phyloP scores from a whole-genome alignment of 2,888 invertebrate species.

The Euproctis similis region DNA sequence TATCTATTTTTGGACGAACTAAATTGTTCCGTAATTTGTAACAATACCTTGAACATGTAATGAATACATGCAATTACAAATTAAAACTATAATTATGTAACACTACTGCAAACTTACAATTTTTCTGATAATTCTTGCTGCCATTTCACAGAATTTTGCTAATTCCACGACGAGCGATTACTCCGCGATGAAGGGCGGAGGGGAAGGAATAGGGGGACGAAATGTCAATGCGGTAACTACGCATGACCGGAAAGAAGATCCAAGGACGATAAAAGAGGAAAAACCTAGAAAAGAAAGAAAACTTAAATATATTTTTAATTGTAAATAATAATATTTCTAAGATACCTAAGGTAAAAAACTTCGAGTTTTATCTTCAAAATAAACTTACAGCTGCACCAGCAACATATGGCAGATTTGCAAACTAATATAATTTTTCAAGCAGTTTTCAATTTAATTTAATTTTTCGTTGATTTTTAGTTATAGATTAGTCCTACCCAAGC shows the following conservation, averaged over 20 bases:
- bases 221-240: slow-evolving; percentile 50
- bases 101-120: slow-evolving; percentile 67
- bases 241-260: slow-evolving; percentile 67
- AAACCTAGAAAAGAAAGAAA: no score
- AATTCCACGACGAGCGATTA: slow-evolving; percentile 50
- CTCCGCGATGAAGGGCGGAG: slow-evolving; percentile 54
- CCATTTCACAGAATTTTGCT: slow-evolving; percentile 66
- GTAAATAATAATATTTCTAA: no score
- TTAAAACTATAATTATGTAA: slow-evolving; percentile 34
- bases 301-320: no score
- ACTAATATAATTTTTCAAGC: no score
- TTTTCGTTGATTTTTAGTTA: no score
- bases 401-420: no score
- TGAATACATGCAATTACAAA: slow-evolving; percentile 46
- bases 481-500: no score
- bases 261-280: slow-evolving; percentile 25
- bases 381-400: no score
- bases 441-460: no score
- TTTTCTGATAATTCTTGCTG: slow-evolving; percentile 73
- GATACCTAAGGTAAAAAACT: no score
- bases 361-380: no score
- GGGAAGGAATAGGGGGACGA: slow-evolving; percentile 35
- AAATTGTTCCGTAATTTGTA: slow-evolving; percentile 38
- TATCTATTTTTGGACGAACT: slow-evolving; percentile 68
- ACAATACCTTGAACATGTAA: slow-evolving; percentile 26